Base-by-base conservation (phyloP, 2,113 vertebrate genomes). In the Tylochromis polylepis region DNA sequence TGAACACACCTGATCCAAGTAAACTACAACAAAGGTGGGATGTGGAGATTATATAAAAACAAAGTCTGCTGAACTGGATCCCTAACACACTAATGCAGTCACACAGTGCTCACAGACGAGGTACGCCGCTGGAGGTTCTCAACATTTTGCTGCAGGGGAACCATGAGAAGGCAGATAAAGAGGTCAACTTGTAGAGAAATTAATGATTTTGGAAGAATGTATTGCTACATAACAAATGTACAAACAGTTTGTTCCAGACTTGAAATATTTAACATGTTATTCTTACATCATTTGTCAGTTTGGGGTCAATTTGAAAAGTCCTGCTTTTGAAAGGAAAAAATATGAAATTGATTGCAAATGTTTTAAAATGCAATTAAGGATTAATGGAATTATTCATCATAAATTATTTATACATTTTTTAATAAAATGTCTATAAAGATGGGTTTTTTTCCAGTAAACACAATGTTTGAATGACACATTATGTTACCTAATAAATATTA, bases 1-100 rank as follows among this genome's bases (percentile, higher is more conserved):
- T 99, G 75, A 99, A 97, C 91, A 93, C 94, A 0, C 87, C 95
- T 60, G 96, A 88, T 1, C 95, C 97, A 78, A 95, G 95, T 4
- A 98, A 96, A 93, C 59, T 79, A 29, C 96, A 96, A 0, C 98
- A 99, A 87, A 93, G 91, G 62, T 99, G 98, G 98, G 94, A 97
- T 34, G 93, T 98, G 11, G 95, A 97, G 83, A 91, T 98, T 65
- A 90, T 98, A 3, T 99, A 94, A 97, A 46, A 27, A 55, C 20
- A 29, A 12, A 7, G 29, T 59, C 46, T 72, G 87, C 72, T 43
- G n/a, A 29, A 84, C 51, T 46, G 57, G 70, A 81, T 27, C 62
- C 55, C 6, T 20, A n/a, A 18, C 49, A 84, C 31, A 20, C 36
- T 78, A 22, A 41, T 22, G 75, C n/a, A 72, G 84, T 31, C 77